Conservation (phyloP, 2,888 invertebrate species). For the Scaptomyza cyrtandrae region DNA sequence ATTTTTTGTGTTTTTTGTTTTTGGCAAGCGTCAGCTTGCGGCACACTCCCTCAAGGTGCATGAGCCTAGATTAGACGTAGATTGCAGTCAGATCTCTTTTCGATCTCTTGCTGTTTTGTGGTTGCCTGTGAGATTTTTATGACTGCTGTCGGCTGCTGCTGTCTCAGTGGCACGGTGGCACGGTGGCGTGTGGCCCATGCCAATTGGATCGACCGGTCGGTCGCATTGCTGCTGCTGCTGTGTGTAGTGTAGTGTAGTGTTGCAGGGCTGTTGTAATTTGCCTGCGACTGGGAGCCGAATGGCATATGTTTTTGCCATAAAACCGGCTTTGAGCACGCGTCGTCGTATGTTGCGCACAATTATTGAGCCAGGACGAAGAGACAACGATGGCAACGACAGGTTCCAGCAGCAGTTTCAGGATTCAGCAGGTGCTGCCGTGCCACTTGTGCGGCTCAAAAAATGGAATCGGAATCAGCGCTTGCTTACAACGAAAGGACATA, state of each 20-base stretch:
- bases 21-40: conserved; percentile 70
- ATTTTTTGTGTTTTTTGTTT: conserved; percentile 11
- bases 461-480: conserved; percentile 77
- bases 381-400: conserved; percentile 64
- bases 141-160: conserved; percentile 48
- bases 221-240: neutral
- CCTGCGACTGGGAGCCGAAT: conserved; percentile 38
- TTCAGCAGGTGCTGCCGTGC: conserved; percentile 74
- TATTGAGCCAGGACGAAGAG: conserved; percentile 66
- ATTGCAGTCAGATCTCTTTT: conserved; percentile 54
- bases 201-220: conserved; percentile 51
- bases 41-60: conserved; percentile 68
- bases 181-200: conserved; percentile 76
- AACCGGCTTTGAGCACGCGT: conserved; percentile 79
- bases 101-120: conserved; percentile 52
- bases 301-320: conserved; percentile 71
- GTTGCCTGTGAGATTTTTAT: conserved; percentile 71
- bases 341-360: conserved; percentile 71
- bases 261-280: conserved; percentile 67
- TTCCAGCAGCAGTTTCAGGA: conserved; percentile 66
- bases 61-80: conserved; percentile 68
- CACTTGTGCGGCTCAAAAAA: conserved; percentile 62
- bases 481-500: conserved; percentile 78
- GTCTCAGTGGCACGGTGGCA: conserved; percentile 17
- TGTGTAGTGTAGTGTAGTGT: conserved; percentile 8